Conservation (phyloP, 1,140 invertebrate genomes). For the Pectinophora gossypiella region DNA sequence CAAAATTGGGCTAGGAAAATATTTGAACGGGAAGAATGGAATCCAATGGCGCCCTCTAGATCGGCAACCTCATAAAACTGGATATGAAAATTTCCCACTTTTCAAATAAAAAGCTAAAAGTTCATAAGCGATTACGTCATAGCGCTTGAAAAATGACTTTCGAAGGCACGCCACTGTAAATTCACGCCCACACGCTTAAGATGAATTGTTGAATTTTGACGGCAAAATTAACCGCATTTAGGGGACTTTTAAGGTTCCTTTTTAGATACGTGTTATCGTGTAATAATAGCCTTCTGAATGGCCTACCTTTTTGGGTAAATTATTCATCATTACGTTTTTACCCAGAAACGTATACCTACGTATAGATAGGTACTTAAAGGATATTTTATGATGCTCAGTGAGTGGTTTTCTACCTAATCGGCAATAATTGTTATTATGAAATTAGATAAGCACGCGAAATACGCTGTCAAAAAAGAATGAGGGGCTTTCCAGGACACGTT, state of each 20-base stretch:
- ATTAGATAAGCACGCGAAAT: too few species aligned
- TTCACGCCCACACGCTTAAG: conserved; percentile 38
- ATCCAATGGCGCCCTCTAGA: neutral
- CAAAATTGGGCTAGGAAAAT: neutral
- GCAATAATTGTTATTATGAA: too few species aligned
- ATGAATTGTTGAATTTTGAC: conserved; percentile 35
- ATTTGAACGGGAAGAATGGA: neutral
- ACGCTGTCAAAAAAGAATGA: too few species aligned
- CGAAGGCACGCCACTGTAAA: conserved; percentile 44
- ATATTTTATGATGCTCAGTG: neutral
- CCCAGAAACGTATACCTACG: neutral
- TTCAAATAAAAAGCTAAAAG: conserved; percentile 60
- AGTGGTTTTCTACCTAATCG: neutral
- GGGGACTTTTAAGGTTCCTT: neutral
- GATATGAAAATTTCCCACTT: too few species aligned
- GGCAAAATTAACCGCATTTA: neutral
- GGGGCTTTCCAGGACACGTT: too few species aligned
- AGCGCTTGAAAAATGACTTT: conserved; percentile 60
- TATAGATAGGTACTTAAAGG: neutral
- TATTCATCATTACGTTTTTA: neutral
- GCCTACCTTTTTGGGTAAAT: neutral
- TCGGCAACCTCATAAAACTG: conserved; percentile 35
- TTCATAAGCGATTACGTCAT: conserved; percentile 65
- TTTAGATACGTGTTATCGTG: neutral
- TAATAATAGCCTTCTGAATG: neutral